Percentiles rank a stretch among this genome's conserved stretches.
These are phyloP conservation scores for Oophaga sylvatica DNA, from an alignment of 2,797 vertebrate genomes.

Conservation along the genomic window DNA sequence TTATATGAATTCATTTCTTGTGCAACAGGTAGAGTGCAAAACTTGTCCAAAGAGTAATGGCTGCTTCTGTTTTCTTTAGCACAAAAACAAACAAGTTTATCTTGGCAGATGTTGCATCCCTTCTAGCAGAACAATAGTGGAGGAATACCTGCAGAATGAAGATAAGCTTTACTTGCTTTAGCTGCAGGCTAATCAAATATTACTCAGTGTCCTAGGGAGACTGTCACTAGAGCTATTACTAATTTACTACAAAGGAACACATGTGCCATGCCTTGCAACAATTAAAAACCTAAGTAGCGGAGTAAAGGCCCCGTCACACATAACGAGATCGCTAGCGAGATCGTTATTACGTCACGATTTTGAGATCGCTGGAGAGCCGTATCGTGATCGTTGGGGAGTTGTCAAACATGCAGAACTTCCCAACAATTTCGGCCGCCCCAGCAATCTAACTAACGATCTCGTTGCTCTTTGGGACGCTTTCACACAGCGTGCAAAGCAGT, in stretches of 20 bases:
- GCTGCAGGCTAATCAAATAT: conserved; percentile 59
- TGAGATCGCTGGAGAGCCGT: too few relatives aligned
- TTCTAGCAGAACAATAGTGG: conserved; percentile 57
- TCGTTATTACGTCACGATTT: too few relatives aligned
- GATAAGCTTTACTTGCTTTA: conserved; percentile 58
- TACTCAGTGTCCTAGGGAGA: conserved; percentile 56
- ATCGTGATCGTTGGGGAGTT: too few relatives aligned
- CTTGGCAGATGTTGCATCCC: conserved; percentile 58
- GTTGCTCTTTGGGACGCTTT: too few relatives aligned
- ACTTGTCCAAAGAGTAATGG: conserved; percentile 49
- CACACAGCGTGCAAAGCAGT: too few relatives aligned
- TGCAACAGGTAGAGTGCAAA: conserved; percentile 21
- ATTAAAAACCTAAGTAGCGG: conserved; percentile 53
- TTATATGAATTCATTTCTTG: neutral
- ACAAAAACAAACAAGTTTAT: conserved; percentile 61
- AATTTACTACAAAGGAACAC: conserved; percentile 54
- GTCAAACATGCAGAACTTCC: too few relatives aligned
- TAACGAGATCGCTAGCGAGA: too few relatives aligned
- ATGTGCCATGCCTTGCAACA: conserved; percentile 42
- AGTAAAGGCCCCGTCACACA: neutral
- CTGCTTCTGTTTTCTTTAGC: conserved; percentile 53
- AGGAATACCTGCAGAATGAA: conserved; percentile 61
- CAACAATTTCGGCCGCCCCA: too few relatives aligned
- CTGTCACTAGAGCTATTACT: conserved; percentile 59
- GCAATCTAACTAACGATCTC: too few relatives aligned